These are phyloP conservation scores for Hyperoodon ampullatus DNA, from an alignment of 2,113 vertebrate genomes.

Conservation along the genomic window DNA sequence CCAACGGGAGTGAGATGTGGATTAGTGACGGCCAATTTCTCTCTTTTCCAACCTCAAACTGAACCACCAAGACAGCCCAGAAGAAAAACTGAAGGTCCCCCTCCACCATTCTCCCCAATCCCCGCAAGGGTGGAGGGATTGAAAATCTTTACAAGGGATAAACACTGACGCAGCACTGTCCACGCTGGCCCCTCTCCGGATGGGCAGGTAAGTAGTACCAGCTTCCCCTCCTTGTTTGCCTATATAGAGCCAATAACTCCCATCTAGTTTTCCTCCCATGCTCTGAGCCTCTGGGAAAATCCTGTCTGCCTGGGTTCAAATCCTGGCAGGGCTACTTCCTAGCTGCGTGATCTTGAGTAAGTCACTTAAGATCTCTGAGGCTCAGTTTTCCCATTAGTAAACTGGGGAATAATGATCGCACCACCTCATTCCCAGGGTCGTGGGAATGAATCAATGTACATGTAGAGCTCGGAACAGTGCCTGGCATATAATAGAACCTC, in stretches of 20 bases:
- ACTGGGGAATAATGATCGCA: not conserved
- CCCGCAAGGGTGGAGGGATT: not conserved
- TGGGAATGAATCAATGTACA: not conserved
- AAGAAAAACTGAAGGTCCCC: not conserved
- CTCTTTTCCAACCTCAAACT: not conserved
- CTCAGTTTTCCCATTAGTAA: not conserved
- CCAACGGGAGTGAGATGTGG: not conserved
- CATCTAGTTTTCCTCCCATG: not conserved
- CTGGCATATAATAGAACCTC: not conserved
- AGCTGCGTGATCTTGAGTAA: not conserved
- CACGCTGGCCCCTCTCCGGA: not conserved
- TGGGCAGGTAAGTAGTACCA: not conserved
- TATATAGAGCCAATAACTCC: not conserved
- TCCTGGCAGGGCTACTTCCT: not conserved
- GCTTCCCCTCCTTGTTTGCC: not conserved
- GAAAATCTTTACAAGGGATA: not conserved
- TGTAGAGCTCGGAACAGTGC: not conserved
- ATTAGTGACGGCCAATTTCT: not conserved
- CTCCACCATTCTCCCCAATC: rapidly evolving
- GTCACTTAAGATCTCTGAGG: not conserved
- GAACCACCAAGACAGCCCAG: not conserved
- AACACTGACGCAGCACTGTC: rapidly evolving
- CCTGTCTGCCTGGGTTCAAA: not conserved
- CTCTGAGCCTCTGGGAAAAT: not conserved
- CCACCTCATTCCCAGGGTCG: not conserved